Evolutionary conservation across 2,113 vertebrate species (phyloP).

Genomic region (Oriolus oriolus): DNA sequence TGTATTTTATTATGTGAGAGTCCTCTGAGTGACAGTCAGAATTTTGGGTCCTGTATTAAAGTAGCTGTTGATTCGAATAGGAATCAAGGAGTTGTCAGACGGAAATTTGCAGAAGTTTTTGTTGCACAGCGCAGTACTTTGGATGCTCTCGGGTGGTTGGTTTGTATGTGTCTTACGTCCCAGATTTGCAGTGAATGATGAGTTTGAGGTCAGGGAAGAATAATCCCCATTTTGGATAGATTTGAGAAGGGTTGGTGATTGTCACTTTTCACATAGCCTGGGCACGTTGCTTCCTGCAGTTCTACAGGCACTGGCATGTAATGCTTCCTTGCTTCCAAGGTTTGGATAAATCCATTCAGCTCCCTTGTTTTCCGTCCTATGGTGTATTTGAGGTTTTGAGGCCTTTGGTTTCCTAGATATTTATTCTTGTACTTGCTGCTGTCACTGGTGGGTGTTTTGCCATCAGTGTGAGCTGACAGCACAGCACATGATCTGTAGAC

Average conservation of each 20-base stretch:
- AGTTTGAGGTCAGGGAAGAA: background rate
- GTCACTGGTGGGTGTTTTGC: background rate
- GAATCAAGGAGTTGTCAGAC: background rate
- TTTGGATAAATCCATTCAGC: background rate
- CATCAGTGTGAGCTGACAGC: background rate
- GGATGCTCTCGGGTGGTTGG: background rate
- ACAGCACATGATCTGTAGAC: background rate
- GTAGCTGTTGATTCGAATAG: background rate
- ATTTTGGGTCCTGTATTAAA: background rate
- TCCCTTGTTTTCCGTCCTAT: background rate
- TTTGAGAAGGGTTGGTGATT: background rate
- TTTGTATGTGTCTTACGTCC: background rate
- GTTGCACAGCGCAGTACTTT: background rate
- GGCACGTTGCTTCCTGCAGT: background rate
- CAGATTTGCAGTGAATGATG: fast-evolving
- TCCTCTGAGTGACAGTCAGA: background rate
- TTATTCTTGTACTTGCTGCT: background rate
- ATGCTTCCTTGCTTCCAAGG: background rate
- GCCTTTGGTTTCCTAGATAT: background rate
- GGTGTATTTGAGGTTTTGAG: background rate
- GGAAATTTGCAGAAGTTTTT: background rate
- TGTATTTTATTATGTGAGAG: background rate
- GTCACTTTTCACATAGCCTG: background rate
- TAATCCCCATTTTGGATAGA: background rate
- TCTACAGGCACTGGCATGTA: background rate